phyloP scores from a whole-genome alignment of 1,140 invertebrate genomes.

The Ladona fulva region DNA sequence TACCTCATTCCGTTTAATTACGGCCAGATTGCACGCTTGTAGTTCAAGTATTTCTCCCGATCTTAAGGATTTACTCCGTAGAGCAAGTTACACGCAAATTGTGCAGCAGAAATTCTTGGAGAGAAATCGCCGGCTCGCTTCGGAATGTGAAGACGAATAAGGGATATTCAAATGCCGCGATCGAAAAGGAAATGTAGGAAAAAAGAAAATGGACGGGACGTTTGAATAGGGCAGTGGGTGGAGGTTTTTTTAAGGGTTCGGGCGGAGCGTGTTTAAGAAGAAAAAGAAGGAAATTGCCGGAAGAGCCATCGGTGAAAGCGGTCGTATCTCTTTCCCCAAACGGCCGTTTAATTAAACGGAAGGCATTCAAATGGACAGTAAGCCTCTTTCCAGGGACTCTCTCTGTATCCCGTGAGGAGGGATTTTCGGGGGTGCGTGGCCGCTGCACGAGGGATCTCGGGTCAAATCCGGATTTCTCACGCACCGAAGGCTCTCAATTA shows the following conservation, averaged over 20 bases:
- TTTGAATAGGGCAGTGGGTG: neutral
- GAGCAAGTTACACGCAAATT: no score
- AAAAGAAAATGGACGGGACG: neutral
- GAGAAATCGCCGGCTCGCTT: no score
- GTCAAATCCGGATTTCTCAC: neutral
- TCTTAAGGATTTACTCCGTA: no score
- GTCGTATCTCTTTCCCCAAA: neutral
- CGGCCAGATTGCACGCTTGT: no score
- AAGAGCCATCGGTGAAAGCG: neutral
- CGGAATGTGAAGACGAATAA: no score
- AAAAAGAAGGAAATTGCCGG: neutral
- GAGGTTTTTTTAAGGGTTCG: neutral
- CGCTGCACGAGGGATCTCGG: neutral
- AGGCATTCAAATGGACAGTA: neutral
- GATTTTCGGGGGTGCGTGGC: neutral
- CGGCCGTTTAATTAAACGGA: slow-evolving; percentile 4
- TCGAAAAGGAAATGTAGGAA: no score
- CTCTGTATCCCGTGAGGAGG: neutral
- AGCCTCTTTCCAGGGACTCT: neutral
- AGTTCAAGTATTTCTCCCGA: no score
- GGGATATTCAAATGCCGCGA: no score
- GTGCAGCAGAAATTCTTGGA: no score
- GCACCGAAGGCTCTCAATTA: neutral
- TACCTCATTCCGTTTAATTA: no score
- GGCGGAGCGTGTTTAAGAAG: neutral